Evolutionary conservation across 1,140 invertebrate species (phyloP), one percentile per base, ranked within the genome.

Genomic region (Zaprionus davidi): DNA sequence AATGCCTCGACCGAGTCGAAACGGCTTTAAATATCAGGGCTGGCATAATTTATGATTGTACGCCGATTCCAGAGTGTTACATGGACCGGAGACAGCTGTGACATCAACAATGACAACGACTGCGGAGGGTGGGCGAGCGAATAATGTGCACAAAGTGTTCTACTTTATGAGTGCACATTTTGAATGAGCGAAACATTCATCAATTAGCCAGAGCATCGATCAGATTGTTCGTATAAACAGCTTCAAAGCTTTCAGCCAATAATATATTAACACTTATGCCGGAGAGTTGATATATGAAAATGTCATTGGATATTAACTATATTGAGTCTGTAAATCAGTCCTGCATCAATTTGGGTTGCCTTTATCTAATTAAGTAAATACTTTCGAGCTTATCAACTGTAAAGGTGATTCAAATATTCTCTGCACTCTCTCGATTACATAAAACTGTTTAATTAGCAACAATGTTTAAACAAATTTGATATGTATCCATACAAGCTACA

Each of bases 1-100:
- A 15, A 15, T 15, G 5, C 13, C 15, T 15, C 4, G 13, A 44
- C 15, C 41, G 4, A 17, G n/a, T n/a, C n/a, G 6, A 22, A 22
- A 78, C 74, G 67, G 81, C 75, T 65, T 87, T 87, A 83, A 87
- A 83, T 82, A 51, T 3, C 20, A 24, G 46, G 20, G 46, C 11
- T 11, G 71, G 59, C 78, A 72, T 88, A 88, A 88, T 90, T 88
- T 88, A 88, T 88, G 81, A 73, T 51, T n/a, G 62, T 49, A 20
- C 68, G 51, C 41, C 64, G 67, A 81, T 81, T 64, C 70, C 58
- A 72, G 36, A 53, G 64, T 51, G 49, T 58, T 49, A 71, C 78
- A 71, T 67, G 44, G 78, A 67, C 81, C 71, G 83, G 77, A 87
- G 77, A 78, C 80, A 88, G 78, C 72, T 88, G 80, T 76, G 83